Evolutionary conservation across 2,797 vertebrate species (phyloP), one percentile per base, ranked within the genome.

Genomic region (Martes flavigula): DNA sequence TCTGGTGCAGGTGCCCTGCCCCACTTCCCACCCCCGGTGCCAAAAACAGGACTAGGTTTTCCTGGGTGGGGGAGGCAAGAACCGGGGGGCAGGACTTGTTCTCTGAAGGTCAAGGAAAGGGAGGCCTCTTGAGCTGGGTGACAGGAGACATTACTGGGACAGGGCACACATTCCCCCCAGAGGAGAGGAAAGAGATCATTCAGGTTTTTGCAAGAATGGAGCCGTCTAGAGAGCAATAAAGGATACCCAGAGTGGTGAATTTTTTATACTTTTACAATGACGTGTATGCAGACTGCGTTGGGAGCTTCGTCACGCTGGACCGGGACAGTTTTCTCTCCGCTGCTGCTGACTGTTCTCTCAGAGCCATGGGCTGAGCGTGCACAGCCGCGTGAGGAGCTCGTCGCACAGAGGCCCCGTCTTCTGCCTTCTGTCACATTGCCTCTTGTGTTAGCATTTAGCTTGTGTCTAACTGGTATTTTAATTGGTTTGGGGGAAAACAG

Each of bases 291-390:
- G 18, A 73, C 18, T 89, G 72, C 17, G 1, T 38, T 23, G 2
- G 51, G 84, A 90, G 79, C 73, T 88, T 90, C 87, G 0, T 89
- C 77, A 23, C 30, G 21, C 43, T 79, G 78, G 72, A 20, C 35
- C 38, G 0, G 3, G 88, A 56, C 4, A 1, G 0, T 1, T 78
- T 48, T 38, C 35, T 0, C 88, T 27, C 40, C 4, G 0, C n/a
- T 89, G 0, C n/a, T 91, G 2, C 64, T 1, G 0, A 0, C 2
- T 30, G 20, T 68, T 75, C 23, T 51, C 86, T 72, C 1, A 14
- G 3, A 96, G 81, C n/a, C 5, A 0, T 32, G 4, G 60, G 60
- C 78, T 25, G 58, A 70, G 20, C 66, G 30, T 17, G 23, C 30
- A 60, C 35, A 32, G 60, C 62, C 58, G 25, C 17, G 75, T 27